Evolutionary conservation across 2,888 invertebrate genomes (phyloP), one percentile per base, ranked within the genome.

Genomic region (Chymomyza fuscimana): DNA sequence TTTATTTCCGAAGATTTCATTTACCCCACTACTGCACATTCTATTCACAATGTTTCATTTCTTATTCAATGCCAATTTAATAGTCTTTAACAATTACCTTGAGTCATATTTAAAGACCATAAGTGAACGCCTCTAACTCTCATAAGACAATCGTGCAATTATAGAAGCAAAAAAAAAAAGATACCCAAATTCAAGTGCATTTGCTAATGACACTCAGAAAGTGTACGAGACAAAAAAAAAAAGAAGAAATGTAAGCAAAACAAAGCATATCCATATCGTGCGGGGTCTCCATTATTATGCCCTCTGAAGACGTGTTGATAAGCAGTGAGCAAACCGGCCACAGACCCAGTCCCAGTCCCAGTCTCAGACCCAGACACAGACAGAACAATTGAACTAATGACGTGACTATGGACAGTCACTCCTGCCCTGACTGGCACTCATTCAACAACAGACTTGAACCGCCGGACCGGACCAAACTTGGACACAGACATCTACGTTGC

Each of bases 341-440:
- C 54, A 60, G 19, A 46, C 19, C 29, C 68, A 63, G 58, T 19
- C 62, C 25, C 70, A 63, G 65, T 50, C 63, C 4, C 51, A 4
- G 51, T 2, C 51, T 5, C 51, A 5, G 19, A 54, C n/a, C 19
- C 52, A 19, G 52, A 65, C 54, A n/a, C 16, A 58, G 15, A 25
- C 22, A 65, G 76, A 83, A 87, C 86, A 82, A 83, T 83, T 86
- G 88, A 83, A 76, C 86, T 83, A 83, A 87, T 83, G 83, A 83
- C 83, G 83, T 83, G 83, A 83, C 83, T 83, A 87, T 87, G 77
- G 86, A 70, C 84, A 87, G 75, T 83, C 86, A 76, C 69, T 70
- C 62, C 51, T 67, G 68, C 68, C 12, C 67, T 68, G 68, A 61
- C 65, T 66, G 66, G 63, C 76, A n/a, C 52, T 46, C 40, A 46